These are phyloP conservation scores for Trichogramma evanescens DNA, from an alignment of 2,888 invertebrate species.

Conservation along the genomic window DNA sequence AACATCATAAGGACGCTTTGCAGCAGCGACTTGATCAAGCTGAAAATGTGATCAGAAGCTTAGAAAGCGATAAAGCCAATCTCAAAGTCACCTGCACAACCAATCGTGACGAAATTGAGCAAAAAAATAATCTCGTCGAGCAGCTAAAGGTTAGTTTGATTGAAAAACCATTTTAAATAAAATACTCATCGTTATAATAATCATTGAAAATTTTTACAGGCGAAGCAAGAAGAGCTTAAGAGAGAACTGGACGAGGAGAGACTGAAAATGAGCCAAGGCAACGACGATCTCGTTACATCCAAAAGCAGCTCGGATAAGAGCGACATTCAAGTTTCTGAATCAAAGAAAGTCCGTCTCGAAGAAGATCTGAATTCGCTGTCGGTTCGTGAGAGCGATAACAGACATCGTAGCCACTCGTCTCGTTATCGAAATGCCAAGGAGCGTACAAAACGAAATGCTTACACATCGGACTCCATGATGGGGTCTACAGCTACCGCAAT, in stretches of 20 bases:
- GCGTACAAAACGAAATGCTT: constrained; percentile 19
- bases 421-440: constrained; percentile 13
- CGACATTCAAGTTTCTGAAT: constrained; percentile 39
- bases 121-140: constrained; percentile 28
- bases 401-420: constrained; percentile 29
- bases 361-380: constrained; percentile 24
- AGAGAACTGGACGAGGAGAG: constrained; percentile 32
- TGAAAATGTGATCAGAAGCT: constrained; percentile 50
- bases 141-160: constrained; percentile 24
- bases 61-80: constrained; percentile 34
- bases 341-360: constrained; percentile 42
- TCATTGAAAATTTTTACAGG: background rate
- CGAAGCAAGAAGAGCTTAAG: constrained; percentile 27
- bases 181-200: background rate
- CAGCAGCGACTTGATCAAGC: constrained; percentile 59
- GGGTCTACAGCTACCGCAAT: constrained; percentile 20
- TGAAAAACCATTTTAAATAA: background rate
- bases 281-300: constrained; percentile 27
- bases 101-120: constrained; percentile 28
- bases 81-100: constrained; percentile 29
- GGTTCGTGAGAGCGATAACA: constrained; percentile 32
- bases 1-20: constrained; percentile 62
- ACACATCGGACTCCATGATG: constrained; percentile 19
- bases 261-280: constrained; percentile 33
- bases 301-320: constrained; percentile 29